phyloP scores from a whole-genome alignment of 2,113 vertebrate genomes.

The Paramisgurnus dabryanus region DNA sequence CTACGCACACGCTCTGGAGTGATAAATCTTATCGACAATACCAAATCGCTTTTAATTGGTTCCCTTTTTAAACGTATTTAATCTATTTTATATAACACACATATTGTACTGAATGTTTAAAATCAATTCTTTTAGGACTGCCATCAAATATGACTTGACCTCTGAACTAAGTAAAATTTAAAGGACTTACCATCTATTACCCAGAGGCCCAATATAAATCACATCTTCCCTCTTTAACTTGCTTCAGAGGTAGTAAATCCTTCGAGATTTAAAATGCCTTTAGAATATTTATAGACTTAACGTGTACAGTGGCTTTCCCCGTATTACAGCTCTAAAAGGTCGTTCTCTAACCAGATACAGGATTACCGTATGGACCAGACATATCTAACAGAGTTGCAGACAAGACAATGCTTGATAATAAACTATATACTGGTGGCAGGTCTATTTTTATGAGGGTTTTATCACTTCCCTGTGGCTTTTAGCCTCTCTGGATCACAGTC shows the following conservation, averaged over 20 bases:
- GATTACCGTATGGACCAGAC: not conserved
- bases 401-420: slow-evolving; percentile 26
- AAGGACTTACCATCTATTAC: slow-evolving; percentile 10
- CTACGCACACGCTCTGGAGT: not conserved
- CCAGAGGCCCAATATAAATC: slow-evolving; percentile 18
- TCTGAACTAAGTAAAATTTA: slow-evolving; percentile 26
- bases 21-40: not conserved
- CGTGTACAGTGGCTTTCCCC: not conserved
- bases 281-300: slow-evolving; percentile 31
- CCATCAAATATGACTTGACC: slow-evolving; percentile 4
- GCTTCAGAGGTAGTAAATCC: slow-evolving; percentile 16
- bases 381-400: not conserved
- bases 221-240: slow-evolving; percentile 9
- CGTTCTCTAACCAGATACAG: slow-evolving; percentile 20
- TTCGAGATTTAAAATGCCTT: slow-evolving; percentile 32
- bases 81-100: not conserved
- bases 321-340: slow-evolving; percentile 11
- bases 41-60: not conserved
- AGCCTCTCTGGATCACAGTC: slow-evolving; percentile 2
- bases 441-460: slow-evolving; percentile 44
- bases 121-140: slow-evolving; percentile 25
- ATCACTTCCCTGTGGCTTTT: slow-evolving; percentile 34
- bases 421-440: slow-evolving; percentile 32
- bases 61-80: not conserved
- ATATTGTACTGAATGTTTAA: not conserved